phyloP scores from a whole-genome alignment of 2,888 invertebrate genomes.

The Baccha elongata region DNA sequence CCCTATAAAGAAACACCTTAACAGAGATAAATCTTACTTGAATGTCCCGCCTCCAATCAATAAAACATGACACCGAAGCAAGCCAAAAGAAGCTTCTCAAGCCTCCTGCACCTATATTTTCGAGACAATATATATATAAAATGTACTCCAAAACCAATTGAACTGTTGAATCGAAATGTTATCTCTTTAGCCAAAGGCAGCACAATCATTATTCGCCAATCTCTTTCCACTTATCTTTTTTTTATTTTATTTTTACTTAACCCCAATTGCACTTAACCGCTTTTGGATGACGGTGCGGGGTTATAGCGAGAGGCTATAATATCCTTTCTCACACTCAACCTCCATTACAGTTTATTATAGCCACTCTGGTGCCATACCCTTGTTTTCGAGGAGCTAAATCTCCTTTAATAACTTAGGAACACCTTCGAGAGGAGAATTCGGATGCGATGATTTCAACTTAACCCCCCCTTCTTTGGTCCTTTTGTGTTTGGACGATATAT shows the following conservation, averaged over 20 bases:
- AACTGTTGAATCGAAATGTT: constrained; percentile 63
- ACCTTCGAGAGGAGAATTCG: constrained; percentile 34
- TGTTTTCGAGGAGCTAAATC: constrained; percentile 29
- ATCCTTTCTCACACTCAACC: constrained; percentile 27
- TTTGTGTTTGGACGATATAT: background rate
- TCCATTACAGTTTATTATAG: constrained; percentile 55
- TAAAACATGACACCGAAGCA: constrained; percentile 49
- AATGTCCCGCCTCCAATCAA: constrained; percentile 54
- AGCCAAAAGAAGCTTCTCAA: background rate
- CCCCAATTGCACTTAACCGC: constrained; percentile 61
- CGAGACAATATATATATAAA: background rate
- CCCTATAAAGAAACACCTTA: constrained; percentile 32
- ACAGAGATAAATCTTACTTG: constrained; percentile 17
- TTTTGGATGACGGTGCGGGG: background rate
- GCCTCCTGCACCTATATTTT: background rate
- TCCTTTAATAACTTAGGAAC: constrained; percentile 55
- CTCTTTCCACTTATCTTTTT: constrained; percentile 55
- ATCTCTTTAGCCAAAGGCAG: constrained; percentile 52
- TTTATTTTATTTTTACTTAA: constrained; percentile 53
- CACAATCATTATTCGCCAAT: constrained; percentile 53
- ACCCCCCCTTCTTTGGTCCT: background rate
- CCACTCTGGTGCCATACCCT: constrained; percentile 29
- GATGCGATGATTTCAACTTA: constrained; percentile 17
- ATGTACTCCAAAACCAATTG: constrained; percentile 54
- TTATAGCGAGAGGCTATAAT: background rate